phyloP scores from a whole-genome alignment of 2,888 invertebrate genomes.

The Arrhopalites spinosus region DNA sequence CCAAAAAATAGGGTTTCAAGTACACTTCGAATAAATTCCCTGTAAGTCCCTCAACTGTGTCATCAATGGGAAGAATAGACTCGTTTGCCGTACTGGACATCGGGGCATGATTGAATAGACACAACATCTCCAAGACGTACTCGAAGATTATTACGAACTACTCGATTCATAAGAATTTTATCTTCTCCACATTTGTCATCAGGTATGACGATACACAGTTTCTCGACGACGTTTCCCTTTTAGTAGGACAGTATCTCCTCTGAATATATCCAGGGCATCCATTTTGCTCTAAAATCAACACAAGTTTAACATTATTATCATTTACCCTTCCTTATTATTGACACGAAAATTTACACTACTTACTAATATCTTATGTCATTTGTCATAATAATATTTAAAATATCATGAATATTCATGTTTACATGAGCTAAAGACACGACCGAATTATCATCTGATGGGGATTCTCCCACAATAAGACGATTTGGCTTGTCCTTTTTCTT shows the following conservation, averaged over 20 bases:
- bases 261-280: slow-evolving; percentile 96
- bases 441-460: slow-evolving; percentile 96
- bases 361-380: too few species aligned
- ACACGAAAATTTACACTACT: too few species aligned
- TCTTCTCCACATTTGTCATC: slow-evolving; percentile 96
- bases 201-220: slow-evolving; percentile 96
- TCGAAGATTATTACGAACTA: slow-evolving; percentile 89
- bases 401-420: slow-evolving; percentile 47
- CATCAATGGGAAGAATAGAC: slow-evolving; percentile 97
- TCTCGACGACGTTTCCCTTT: slow-evolving; percentile 98
- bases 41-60: slow-evolving; percentile 95
- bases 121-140: slow-evolving; percentile 96
- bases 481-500: slow-evolving; percentile 94
- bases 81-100: slow-evolving; percentile 97
- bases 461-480: slow-evolving; percentile 92
- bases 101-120: slow-evolving; percentile 90
- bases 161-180: slow-evolving; percentile 97
- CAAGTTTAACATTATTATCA: too few species aligned
- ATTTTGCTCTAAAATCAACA: slow-evolving; percentile 86
- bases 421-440: slow-evolving; percentile 96
- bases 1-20: slow-evolving; percentile 98
- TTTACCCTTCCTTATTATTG: too few species aligned
- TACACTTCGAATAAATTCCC: slow-evolving; percentile 80
- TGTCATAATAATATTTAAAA: too few species aligned
- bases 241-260: slow-evolving; percentile 95